phyloP scores from a whole-genome alignment of 2,113 vertebrate species.

The Ia io region DNA sequence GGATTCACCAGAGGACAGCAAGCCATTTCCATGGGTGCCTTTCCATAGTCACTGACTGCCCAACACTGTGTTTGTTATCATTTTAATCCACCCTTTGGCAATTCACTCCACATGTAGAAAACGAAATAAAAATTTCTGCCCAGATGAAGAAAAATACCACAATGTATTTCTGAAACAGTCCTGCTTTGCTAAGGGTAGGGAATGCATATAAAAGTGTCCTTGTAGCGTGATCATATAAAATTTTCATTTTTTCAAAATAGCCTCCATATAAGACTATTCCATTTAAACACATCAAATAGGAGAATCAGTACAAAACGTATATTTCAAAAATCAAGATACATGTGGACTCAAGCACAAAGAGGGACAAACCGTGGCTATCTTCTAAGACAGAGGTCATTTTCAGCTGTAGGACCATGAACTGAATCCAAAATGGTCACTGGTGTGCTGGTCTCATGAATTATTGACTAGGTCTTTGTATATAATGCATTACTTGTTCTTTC shows the following conservation, averaged over 20 bases:
- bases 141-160: background rate
- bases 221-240: background rate
- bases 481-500: conserved; percentile 43
- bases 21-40: background rate
- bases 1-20: background rate
- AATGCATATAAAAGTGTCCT: background rate
- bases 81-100: background rate
- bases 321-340: background rate
- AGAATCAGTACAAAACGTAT: background rate
- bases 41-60: background rate
- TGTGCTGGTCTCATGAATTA: conserved; percentile 48
- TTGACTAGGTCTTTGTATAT: conserved; percentile 36
- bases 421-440: conserved; percentile 2
- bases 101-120: background rate
- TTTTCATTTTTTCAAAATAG: background rate
- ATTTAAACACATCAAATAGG: background rate
- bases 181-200: background rate
- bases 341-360: background rate
- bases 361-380: background rate
- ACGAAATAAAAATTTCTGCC: conserved; percentile 1
- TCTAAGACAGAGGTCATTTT: background rate
- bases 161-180: background rate
- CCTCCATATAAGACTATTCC: background rate
- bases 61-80: background rate
- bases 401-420: background rate